Base-by-base conservation (phyloP, 2,888 invertebrate species). In the Pilophorus perplexus region DNA sequence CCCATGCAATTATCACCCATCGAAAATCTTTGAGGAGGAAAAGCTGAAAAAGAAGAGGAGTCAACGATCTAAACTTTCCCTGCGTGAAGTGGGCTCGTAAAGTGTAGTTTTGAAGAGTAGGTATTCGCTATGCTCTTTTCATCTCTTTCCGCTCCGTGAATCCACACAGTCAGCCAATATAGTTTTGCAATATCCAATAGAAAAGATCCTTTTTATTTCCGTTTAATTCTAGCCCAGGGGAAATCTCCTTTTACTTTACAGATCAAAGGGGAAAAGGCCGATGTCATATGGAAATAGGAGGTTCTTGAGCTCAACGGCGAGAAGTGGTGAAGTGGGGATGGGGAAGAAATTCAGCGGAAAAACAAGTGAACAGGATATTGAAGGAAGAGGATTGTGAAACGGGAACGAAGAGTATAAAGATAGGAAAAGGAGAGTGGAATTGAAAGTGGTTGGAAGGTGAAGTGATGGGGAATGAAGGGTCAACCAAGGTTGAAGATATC, bases 211-310 rank as follows among this genome's bases (percentile, higher is more conserved):
- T 54, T 42, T 54, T 65, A 65, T 65, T 65, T 65, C 64, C 64
- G 64, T 65, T 65, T 65, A 65, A 65, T 54, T 65, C 54, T 28
- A 65, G 48, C 64, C 54, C 64, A 16, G 54, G 64, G 64, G 64
- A 65, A 65, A 65, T 65, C 64, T 52, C 54, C 64, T 65, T 65
- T 54, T 38, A 18, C 59, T 16, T 14, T 22, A 46, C 64, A 54
- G 54, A 65, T 65, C 64, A 65, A 65, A 65, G 64, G 52, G 42
- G 20, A 28, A 62, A 37, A 44, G 62, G 62, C 62, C 46, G 46
- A 62, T 62, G 62, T 62, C 62, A 62, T 62, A 62, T 62, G 62
- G 62, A 62, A 62, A 62, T 62, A 22, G 52, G 52, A 14, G 37
- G 16, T 37, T 46, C 44, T 42, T 25, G 42, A 40, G 6, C 27